phyloP scores from a whole-genome alignment of 1,140 invertebrate species.

The Microplitis mediator region DNA sequence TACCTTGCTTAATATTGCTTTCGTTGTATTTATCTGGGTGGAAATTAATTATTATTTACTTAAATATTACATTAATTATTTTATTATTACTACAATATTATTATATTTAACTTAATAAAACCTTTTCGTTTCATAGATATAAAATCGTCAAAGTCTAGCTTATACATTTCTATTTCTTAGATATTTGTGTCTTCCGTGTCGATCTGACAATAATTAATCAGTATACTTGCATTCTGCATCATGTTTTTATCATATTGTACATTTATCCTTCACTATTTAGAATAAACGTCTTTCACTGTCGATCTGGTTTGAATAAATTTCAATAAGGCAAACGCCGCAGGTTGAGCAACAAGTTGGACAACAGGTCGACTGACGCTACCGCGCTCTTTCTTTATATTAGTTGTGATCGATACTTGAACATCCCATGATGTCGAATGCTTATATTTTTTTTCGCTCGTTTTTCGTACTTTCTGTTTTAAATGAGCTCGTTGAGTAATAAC shows the following conservation, averaged over 20 bases:
- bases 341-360: slow-evolving; percentile 58
- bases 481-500: too few species aligned
- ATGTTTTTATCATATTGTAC: neutral
- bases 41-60: slow-evolving; percentile 41
- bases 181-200: too few species aligned
- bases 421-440: too few species aligned
- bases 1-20: slow-evolving; percentile 63
- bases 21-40: slow-evolving; percentile 60
- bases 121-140: slow-evolving; percentile 10
- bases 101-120: neutral
- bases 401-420: too few species aligned
- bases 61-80: slow-evolving; percentile 13
- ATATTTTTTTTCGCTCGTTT: too few species aligned
- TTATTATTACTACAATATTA: slow-evolving; percentile 1
- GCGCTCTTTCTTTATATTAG: neutral
- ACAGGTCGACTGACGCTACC: slow-evolving; percentile 50
- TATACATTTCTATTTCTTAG: slow-evolving; percentile 11
- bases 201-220: neutral
- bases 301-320: neutral
- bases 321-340: slow-evolving; percentile 30
- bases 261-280: neutral
- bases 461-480: too few species aligned
- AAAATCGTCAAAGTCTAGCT: slow-evolving; percentile 19
- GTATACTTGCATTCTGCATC: slow-evolving; percentile 1
- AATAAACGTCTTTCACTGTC: neutral